phyloP scores from a whole-genome alignment of 2,797 vertebrate species.

The Buceros bicornis region DNA sequence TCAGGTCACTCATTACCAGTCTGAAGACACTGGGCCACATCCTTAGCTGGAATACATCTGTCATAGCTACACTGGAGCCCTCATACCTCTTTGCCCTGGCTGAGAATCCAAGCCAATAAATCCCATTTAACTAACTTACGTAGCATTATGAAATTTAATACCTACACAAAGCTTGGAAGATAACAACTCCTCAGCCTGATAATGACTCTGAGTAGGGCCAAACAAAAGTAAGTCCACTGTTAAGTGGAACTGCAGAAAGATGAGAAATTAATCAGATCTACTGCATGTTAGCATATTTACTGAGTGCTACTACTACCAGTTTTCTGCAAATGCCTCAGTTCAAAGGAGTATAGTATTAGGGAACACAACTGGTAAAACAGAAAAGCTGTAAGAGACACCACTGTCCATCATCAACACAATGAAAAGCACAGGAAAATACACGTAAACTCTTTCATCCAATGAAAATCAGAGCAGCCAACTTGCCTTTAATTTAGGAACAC shows the following conservation, averaged over 20 bases:
- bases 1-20: background rate
- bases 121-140: background rate
- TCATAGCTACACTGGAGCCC: background rate
- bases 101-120: background rate
- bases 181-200: background rate
- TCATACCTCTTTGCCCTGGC: background rate
- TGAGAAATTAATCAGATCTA: background rate
- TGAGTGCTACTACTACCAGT: background rate
- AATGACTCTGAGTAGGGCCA: background rate
- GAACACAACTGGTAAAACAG: background rate
- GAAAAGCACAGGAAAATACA: constrained; percentile 27
- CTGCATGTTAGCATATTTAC: background rate
- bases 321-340: background rate
- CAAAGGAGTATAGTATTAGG: background rate
- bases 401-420: background rate
- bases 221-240: background rate
- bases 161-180: background rate
- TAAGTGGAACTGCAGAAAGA: background rate
- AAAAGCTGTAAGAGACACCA: background rate
- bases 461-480: constrained; percentile 43
- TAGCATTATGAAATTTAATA: background rate
- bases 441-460: constrained; percentile 17
- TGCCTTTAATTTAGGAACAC: constrained; percentile 39
- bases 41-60: background rate
- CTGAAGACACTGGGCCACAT: background rate